Percentiles rank a stretch among this genome's conserved stretches.
These are phyloP conservation scores for Acleris sparsana DNA, from an alignment of 2,888 invertebrate species.

Conservation along the genomic window DNA sequence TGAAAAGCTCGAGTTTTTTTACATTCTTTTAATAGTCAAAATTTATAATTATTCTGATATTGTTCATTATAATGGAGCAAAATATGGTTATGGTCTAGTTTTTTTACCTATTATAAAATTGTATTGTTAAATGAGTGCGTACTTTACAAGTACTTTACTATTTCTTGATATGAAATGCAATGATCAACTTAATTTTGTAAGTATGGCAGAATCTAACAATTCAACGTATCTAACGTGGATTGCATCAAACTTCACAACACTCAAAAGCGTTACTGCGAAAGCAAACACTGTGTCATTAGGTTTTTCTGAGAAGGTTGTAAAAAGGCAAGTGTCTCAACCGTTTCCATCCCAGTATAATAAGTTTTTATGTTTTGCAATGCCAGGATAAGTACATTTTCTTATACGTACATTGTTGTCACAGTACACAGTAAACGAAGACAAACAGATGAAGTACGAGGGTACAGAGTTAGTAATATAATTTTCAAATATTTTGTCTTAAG, in stretches of 20 bases:
- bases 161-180: too few relatives aligned
- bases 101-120: too few relatives aligned
- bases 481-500: too few relatives aligned
- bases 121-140: too few relatives aligned
- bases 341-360: conserved; percentile 52
- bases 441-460: not conserved
- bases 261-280: conserved; percentile 35
- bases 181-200: too few relatives aligned
- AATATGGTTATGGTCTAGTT: too few relatives aligned
- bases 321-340: conserved; percentile 49
- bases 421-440: conserved; percentile 9
- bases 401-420: conserved; percentile 42
- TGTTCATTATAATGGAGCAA: too few relatives aligned
- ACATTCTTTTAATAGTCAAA: too few relatives aligned
- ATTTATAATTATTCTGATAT: too few relatives aligned
- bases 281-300: conserved; percentile 47
- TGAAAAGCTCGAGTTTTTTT: too few relatives aligned
- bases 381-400: conserved; percentile 52
- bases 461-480: not conserved
- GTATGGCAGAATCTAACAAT: too few relatives aligned
- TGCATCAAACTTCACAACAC: conserved; percentile 18
- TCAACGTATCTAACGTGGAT: conserved; percentile 3
- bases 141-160: too few relatives aligned
- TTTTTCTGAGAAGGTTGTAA: conserved; percentile 54
- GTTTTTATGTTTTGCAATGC: conserved; percentile 63